Evolutionary conservation across 2,888 invertebrate genomes (phyloP).

Genomic region (Neria commutata): DNA sequence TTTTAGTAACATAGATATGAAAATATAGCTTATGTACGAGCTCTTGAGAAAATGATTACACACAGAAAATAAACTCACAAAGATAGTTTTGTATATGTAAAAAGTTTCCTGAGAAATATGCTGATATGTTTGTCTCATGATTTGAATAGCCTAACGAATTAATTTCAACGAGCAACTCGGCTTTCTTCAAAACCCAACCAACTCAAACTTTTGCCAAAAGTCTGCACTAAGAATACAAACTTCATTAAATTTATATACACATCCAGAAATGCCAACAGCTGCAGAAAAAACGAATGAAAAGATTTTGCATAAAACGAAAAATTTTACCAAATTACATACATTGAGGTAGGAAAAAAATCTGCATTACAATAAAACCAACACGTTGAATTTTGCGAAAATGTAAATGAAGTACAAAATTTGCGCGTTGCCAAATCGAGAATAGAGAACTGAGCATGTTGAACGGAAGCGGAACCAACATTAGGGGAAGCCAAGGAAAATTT

Average conservation of each 20-base stretch:
- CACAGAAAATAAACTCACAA: too few species aligned
- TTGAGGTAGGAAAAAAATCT: constrained; percentile 49
- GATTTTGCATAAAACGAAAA: constrained; percentile 34
- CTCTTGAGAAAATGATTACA: too few species aligned
- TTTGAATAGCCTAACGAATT: too few species aligned
- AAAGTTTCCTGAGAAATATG: too few species aligned
- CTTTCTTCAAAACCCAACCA: constrained; percentile 18
- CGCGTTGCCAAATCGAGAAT: not conserved
- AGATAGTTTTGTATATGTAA: too few species aligned
- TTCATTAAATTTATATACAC: constrained; percentile 12
- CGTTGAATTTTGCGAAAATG: constrained; percentile 44
- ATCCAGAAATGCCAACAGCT: constrained; percentile 43
- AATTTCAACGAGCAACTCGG: too few species aligned
- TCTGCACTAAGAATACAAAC: too few species aligned
- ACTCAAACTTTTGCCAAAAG: constrained; percentile 40
- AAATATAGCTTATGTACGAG: too few species aligned
- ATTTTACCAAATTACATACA: constrained; percentile 37
- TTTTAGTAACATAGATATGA: too few species aligned
- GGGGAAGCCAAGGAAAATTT: constrained; percentile 24
- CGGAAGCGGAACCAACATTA: constrained; percentile 6
- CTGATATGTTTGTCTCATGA: too few species aligned
- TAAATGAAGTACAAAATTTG: constrained; percentile 13
- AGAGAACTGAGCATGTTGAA: too few species aligned
- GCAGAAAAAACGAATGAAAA: constrained; percentile 41
- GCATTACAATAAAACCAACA: constrained; percentile 52